Evolutionary conservation across 2,888 invertebrate genomes (phyloP).

Genomic region (Geophilus truncorum): DNA sequence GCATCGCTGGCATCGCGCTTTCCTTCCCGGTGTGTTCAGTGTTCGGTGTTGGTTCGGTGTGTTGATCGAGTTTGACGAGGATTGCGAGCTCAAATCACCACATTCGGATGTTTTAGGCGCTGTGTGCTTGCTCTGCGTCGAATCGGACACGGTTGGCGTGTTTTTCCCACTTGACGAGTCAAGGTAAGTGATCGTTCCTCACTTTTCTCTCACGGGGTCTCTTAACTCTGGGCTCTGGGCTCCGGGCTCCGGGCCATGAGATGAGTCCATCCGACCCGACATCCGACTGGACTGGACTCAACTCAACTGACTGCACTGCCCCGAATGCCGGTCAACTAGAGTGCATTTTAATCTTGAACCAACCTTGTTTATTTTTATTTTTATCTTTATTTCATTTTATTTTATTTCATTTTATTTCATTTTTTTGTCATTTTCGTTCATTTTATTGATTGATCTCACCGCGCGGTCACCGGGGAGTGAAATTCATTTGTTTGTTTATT

Average conservation of each 20-base stretch:
- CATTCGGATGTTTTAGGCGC: slow-evolving; percentile 1
- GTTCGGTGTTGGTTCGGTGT: no score
- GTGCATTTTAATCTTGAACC: no score
- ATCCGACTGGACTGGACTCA: no score
- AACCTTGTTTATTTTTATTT: no score
- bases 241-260: no score
- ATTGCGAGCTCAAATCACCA: slow-evolving; percentile 2
- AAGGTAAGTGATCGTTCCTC: slow-evolving; percentile 1
- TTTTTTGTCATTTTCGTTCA: background rate
- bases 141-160: slow-evolving; percentile 12
- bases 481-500: background rate
- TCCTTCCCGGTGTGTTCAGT: slow-evolving; percentile 6
- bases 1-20: no score
- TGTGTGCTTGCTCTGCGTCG: background rate
- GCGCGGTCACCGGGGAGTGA: no score
- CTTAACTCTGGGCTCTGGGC: background rate
- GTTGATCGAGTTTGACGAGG: background rate
- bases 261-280: no score
- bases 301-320: no score
- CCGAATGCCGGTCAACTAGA: no score
- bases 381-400: no score
- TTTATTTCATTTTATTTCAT: no score
- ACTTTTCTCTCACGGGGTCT: slow-evolving; percentile 11
- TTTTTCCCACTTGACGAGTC: background rate
- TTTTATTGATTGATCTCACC: background rate